phyloP scores from a whole-genome alignment of 2,888 invertebrate species.

The Cantharis lateralis region DNA sequence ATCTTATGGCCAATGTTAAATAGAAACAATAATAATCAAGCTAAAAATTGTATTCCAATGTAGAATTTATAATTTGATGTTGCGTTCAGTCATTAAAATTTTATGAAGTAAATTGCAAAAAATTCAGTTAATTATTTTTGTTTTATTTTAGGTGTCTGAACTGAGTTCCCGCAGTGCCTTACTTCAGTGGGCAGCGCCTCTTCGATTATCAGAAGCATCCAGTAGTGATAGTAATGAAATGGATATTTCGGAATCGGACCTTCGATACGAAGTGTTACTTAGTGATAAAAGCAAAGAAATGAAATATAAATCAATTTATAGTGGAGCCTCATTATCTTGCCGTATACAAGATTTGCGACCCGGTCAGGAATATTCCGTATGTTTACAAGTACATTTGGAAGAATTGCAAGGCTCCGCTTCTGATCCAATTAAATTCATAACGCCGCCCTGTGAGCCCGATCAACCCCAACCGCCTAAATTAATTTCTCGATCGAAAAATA shows the following conservation, averaged over 20 bases:
- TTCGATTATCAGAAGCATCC: conserved; percentile 56
- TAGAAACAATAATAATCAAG: no score
- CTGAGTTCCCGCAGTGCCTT: conserved; percentile 84
- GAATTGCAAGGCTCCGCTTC: conserved; percentile 76
- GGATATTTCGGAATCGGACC: conserved; percentile 65
- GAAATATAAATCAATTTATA: conserved; percentile 84
- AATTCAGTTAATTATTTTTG: not conserved
- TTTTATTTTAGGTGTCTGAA: conserved; percentile 71
- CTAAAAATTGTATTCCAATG: no score
- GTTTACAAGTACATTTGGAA: conserved; percentile 77
- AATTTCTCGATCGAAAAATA: conserved; percentile 71
- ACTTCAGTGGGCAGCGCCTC: conserved; percentile 79
- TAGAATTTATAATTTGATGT: no score
- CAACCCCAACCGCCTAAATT: conserved; percentile 74
- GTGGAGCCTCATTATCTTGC: conserved; percentile 76
- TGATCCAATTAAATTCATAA: conserved; percentile 79
- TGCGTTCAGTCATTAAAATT: no score
- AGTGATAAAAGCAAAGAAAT: conserved; percentile 79
- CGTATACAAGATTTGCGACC: conserved; percentile 84
- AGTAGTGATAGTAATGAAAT: conserved; percentile 58
- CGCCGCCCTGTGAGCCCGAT: conserved; percentile 82
- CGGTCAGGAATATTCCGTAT: conserved; percentile 85
- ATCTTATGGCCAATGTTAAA: no score
- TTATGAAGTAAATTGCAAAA: no score
- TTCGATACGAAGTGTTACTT: conserved; percentile 81